Base-by-base conservation (phyloP, 2,888 invertebrate genomes). In the Mactromeris polynyma region DNA sequence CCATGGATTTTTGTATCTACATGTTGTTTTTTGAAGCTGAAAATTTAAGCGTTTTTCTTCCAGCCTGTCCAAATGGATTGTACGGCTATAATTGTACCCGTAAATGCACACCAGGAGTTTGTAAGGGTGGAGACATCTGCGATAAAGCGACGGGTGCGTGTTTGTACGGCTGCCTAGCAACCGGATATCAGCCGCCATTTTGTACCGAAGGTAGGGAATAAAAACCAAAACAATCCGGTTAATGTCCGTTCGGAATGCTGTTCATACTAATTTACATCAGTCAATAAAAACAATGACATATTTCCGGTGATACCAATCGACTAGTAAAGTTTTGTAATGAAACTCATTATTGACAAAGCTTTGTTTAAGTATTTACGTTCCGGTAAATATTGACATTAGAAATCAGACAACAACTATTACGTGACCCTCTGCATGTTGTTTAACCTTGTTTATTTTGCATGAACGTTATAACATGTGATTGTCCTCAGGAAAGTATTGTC, bases 71-170 rank as follows among this genome's bases (percentile, higher is more conserved):
- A 1, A 85, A 88, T 42, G 93, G 93, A 31, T 40, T 21, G 31
- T 90, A 87, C 77, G 93, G 93, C 9, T 90, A 87, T 81, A 90
- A 93, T 81, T 93, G 93, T 80, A 87, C 88, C 1, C 69, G 81
- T 7, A 21, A 38, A 7, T 93, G 93, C 54, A 78, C 33, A 31
- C 82, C 38, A 36, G 92, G 88, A 42, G 38, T 86, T 9, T 92
- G 92, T 83, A 26, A 36, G 21, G 90, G 89, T 9, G 82, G 86
- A n/a, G 80, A 85, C 42, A 73, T 87, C 0, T 92, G 92, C 73
- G 86, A 92, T 64, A 90, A 89, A 73, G 82, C 86, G 9, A 87
- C 79, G 2, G 92, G 92, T 11, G 89, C 85, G 7, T 92, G 92
- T 77, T 21, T 89, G 73, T 33, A 54, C 17, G 92, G 92, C 14